A percentile compares a stretch with the other conserved stretches of the same genome.
Conservation (phyloP, 2,797 vertebrate species). For the Onychomys leucogaster region DNA sequence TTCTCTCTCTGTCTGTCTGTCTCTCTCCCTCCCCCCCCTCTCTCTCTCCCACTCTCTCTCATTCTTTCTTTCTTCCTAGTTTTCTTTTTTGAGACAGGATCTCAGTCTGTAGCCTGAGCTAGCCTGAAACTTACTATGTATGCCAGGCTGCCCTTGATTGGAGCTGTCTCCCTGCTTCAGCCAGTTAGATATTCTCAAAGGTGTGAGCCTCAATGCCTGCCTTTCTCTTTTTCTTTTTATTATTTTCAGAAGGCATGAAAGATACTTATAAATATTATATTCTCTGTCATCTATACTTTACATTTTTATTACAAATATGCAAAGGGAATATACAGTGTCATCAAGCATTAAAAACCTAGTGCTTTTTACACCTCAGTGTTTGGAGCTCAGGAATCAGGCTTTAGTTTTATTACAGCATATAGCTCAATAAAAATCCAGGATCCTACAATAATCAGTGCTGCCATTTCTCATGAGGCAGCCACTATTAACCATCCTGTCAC, state of each 20-base stretch:
- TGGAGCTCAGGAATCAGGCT: neutral
- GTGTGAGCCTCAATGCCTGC: neutral
- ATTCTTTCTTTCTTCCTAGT: neutral
- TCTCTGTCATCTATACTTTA: constrained; percentile 25
- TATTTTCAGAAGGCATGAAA: constrained; percentile 33
- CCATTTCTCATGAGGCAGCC: neutral
- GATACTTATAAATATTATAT: constrained; percentile 25
- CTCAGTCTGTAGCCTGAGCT: neutral
- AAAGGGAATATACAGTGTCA: neutral
- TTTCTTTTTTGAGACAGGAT: neutral
- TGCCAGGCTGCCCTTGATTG: neutral
- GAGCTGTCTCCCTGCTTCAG: neutral
- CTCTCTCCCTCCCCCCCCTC: too few relatives aligned
- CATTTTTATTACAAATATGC: constrained; percentile 9
- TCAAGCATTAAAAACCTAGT: neutral
- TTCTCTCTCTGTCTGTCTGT: too few relatives aligned
- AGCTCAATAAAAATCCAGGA: neutral
- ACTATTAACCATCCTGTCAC: neutral
- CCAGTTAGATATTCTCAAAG: neutral
- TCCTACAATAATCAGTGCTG: neutral
- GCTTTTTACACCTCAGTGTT: neutral
- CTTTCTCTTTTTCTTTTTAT: neutral
- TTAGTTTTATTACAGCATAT: constrained; percentile 19
- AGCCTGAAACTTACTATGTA: neutral
- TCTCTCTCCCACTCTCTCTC: too few relatives aligned